Base-by-base conservation (phyloP, 30 jellyfish, hydroid and myxozoan species). In the Clytia hemisphaerica region DNA sequence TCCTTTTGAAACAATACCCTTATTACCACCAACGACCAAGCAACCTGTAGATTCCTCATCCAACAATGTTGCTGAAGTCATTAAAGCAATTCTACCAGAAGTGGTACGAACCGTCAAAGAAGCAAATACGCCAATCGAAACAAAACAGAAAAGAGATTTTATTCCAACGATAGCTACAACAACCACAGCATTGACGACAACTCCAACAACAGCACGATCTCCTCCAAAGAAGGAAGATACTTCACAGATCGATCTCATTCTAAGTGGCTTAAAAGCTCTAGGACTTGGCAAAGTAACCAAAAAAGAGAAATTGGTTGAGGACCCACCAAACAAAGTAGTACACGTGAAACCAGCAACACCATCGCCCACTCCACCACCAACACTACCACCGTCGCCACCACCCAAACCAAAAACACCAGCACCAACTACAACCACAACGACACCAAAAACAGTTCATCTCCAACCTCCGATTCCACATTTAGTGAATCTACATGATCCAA, bases 381-480 rank as follows among this genome's bases (percentile, higher is more conserved):
- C 61, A 16, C 73, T 69, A 40, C 45, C 49, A 1, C 27, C 26
- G 61, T 36, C 75, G 35, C 50, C 58, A 7, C 28, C 74, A 3
- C 55, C 18, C 4, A 35, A 49, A 3, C 64, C 67, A 5, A 55
- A 40, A 30, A 33, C 47, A 29, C 50, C 82, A 26, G 72, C 75
- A 29, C 72, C 73, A 6, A 16, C 69, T 4, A 68, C 58, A 44
- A 57, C 47, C 33, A 81, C 60, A 19, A 73, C 72, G 25, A 22
- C 79, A 12, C 87, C 86, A 25, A n/a, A n/a, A n/a, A n/a, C n/a
- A n/a, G n/a, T n/a, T n/a, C n/a, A n/a, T n/a, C n/a, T n/a, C n/a
- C n/a, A n/a, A n/a, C 87, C 83, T 3, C 88, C 94, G 6, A 64
- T 64, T 26, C 98, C 93, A 59, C 89, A 81, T 54, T 93, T 91